Base-by-base conservation (phyloP, 92 coral and sea anemone species). In the Virgularia gustaviana region DNA sequence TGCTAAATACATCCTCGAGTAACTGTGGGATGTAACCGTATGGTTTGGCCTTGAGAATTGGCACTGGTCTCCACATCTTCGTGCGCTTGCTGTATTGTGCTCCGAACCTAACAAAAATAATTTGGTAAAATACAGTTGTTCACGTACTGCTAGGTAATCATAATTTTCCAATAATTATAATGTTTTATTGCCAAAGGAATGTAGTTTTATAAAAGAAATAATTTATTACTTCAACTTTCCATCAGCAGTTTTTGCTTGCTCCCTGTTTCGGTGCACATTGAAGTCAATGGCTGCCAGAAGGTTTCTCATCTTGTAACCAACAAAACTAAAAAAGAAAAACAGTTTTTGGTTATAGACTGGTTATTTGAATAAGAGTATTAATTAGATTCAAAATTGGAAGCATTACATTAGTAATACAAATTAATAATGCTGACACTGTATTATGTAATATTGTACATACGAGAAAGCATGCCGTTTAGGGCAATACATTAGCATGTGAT, bases 271-370 rank as follows among this genome's bases (percentile, higher is more conserved):
- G 49, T 73, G 79, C 33, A 33, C 39, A 37, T 73, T 58, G 13
- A 73, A 73, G 56, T 73, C 79, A 11, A 57, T 73, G 38, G 65
- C 70, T 12, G 70, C 79, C 7, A 73, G 70, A 36, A 22, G 79
- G 53, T 73, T 73, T 12, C 70, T 9, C 22, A 73, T 11, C 53
- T 58, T 73, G 70, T 73, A 73, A 4, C 79, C 79, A 30, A 73
- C 78, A 72, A 37, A 72, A 23, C 78, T 72, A 39, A 12, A 39
- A 6, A 70, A 51, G 16, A 13, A 13, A 24, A 73, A 19, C 36
- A 3, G 1, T 28, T 8, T 28, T 25, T 1, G 28, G 11, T 23
- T 3, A 54, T 54, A 23, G 23, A 4, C 11, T 8, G 37, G 16
- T 19, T 4, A 32, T 12, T 59, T 28, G 9, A 59, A 18, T 29